Evolutionary conservation across 2,113 vertebrate species (phyloP).

Genomic region (Acanthochromis polyacanthus): DNA sequence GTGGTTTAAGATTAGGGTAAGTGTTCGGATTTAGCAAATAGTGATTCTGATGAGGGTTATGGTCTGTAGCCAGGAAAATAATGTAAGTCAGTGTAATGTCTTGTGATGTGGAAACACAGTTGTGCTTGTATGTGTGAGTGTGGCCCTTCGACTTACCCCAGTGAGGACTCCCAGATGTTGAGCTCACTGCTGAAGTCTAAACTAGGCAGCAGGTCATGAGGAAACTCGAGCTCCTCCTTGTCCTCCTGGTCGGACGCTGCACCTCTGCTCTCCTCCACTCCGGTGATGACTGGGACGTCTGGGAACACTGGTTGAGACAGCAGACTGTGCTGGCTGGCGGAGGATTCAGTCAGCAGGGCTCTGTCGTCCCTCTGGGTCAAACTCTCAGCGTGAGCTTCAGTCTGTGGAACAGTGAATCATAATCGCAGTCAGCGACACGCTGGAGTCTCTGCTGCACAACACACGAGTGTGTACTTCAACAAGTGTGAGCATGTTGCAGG

Average conservation of each 20-base stretch:
- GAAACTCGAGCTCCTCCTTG: conserved; percentile 85
- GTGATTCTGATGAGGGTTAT: conserved; percentile 6
- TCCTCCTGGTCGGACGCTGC: conserved; percentile 63
- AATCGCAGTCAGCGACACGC: not conserved
- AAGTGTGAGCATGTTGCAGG: conserved; percentile 39
- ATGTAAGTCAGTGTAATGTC: not conserved
- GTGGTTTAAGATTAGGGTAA: not conserved
- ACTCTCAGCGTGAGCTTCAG: conserved; percentile 62
- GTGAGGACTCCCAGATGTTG: conserved; percentile 83
- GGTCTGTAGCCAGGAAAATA: not conserved
- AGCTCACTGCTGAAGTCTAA: conserved; percentile 86
- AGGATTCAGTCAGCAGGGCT: conserved; percentile 53
- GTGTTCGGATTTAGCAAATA: not conserved
- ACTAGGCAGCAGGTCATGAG: conserved; percentile 86
- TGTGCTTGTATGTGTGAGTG: not conserved
- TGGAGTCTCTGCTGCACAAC: not conserved
- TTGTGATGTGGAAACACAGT: conserved; percentile 5
- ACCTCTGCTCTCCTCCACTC: conserved; percentile 67
- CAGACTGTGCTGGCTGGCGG: conserved; percentile 57
- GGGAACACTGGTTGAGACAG: conserved; percentile 47
- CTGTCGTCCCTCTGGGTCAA: conserved; percentile 54
- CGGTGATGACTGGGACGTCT: conserved; percentile 62
- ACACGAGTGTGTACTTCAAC: conserved; percentile 33
- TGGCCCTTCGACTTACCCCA: conserved; percentile 74
- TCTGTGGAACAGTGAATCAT: conserved; percentile 53